Evolutionary conservation across 2,797 vertebrate species (phyloP), one percentile per base, ranked within the genome.

Genomic region (Valencia hispanica): DNA sequence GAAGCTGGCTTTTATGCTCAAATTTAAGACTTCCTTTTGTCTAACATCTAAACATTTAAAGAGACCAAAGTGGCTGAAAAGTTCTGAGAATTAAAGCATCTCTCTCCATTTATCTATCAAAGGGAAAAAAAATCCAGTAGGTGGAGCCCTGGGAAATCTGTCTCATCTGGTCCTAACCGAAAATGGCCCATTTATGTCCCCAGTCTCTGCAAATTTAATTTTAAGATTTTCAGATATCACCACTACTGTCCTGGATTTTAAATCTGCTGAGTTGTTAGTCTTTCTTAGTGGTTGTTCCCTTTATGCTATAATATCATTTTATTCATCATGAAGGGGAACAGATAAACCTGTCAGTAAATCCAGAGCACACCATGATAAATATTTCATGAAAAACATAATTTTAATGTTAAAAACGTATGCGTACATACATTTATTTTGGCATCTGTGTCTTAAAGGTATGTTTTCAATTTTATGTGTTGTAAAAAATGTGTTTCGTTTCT

Each of bases 91-190:
- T 79, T 41, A 50, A 55, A 34, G 53, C 65, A 32, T 76, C 30
- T 18, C 68, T 51, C 41, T 45, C 73, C 25, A 57, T 68, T 74
- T 65, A 78, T 82, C 18, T 1, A 66, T 85, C 55, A 66, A 36
- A 45, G 8, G 53, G 51, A 48, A 57, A 41, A 70, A 79, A 36
- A 68, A 43, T 65, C 90, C 92, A 92, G 89, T 80, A 90, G 91
- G 84, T 88, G 92, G 92, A 87, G 89, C 88, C 82, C 76, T 74
- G 77, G 71, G 80, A 80, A 82, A 65, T 69, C 27, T 78, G 78
- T 34, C 30, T 27, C 15, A 47, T n/a, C 3, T 61, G 39, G 57
- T 78, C 57, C 73, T 75, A 27, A 32, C 63, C 25, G 2, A 75
- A 83, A 77, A 47, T 63, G 5, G 68, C 4, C 51, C 32, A n/a